Conservation (phyloP, 2,113 vertebrate species). For the Malurus melanocephalus region DNA sequence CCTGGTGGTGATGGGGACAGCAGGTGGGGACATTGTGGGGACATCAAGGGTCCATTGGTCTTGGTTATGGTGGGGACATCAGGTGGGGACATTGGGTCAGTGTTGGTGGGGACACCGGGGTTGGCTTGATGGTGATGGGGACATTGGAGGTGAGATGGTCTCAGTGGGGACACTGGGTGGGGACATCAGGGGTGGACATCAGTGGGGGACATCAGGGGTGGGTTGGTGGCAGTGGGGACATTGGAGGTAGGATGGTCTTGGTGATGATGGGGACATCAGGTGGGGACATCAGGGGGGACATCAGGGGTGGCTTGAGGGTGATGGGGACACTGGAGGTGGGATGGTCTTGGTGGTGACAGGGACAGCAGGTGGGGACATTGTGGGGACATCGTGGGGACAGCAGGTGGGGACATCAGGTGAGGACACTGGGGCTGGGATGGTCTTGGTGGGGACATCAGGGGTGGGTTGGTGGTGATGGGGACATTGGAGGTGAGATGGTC, state of each 20-base stretch:
- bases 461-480: no score
- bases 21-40: no score
- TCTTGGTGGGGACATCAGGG: background rate
- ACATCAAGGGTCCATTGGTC: no score
- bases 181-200: no score
- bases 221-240: background rate
- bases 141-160: background rate
- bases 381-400: background rate
- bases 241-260: background rate
- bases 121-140: background rate
- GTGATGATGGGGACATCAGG: background rate
- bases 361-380: background rate
- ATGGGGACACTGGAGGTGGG: no score
- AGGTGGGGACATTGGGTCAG: background rate
- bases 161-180: background rate
- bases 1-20: no score
- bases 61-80: no score
- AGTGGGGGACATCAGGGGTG: background rate
- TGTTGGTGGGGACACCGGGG: background rate
- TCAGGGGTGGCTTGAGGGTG: accelerated
- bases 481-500: no score
- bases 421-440: no score
- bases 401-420: no score
- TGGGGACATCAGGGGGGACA: background rate
- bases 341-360: no score